phyloP scores from a whole-genome alignment of 2,797 vertebrate species.

The Novumbra hubbsi region DNA sequence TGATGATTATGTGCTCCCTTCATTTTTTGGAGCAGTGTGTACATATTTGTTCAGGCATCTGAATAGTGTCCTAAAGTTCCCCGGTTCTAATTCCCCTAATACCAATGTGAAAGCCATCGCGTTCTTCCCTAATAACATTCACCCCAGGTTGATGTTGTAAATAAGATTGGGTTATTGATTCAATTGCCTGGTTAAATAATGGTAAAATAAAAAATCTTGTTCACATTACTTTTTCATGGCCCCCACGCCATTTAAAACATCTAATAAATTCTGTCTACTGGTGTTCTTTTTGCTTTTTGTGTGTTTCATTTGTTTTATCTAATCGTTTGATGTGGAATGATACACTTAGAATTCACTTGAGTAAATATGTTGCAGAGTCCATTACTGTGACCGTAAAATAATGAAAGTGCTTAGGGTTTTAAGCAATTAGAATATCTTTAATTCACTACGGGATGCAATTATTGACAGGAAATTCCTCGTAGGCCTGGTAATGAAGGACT shows the following conservation, averaged over 20 bases:
- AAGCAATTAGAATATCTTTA: constrained; percentile 25
- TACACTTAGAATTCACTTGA: constrained; percentile 17
- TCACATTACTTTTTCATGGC: not conserved
- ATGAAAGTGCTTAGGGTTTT: constrained; percentile 24
- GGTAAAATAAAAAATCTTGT: too few species aligned
- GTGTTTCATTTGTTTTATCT: constrained; percentile 20
- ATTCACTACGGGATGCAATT: constrained; percentile 13
- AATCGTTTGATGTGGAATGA: constrained; percentile 24
- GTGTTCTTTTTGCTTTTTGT: constrained; percentile 22
- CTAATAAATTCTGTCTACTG: not conserved
- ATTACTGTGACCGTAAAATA: constrained; percentile 20
- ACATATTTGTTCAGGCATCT: too few species aligned
- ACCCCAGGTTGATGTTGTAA: too few species aligned
- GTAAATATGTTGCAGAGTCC: constrained; percentile 2
- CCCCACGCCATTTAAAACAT: constrained; percentile 13
- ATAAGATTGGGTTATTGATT: too few species aligned
- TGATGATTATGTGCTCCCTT: too few species aligned
- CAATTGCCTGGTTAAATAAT: too few species aligned
- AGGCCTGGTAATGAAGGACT: constrained; percentile 17
- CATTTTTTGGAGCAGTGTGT: too few species aligned
- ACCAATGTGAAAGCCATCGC: too few species aligned
- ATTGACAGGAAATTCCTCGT: constrained; percentile 28
- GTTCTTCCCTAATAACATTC: too few species aligned
- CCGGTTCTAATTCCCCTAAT: too few species aligned
- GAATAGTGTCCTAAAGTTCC: too few species aligned